phyloP scores from a whole-genome alignment of 2,113 vertebrate species.

The Propithecus coquereli region DNA sequence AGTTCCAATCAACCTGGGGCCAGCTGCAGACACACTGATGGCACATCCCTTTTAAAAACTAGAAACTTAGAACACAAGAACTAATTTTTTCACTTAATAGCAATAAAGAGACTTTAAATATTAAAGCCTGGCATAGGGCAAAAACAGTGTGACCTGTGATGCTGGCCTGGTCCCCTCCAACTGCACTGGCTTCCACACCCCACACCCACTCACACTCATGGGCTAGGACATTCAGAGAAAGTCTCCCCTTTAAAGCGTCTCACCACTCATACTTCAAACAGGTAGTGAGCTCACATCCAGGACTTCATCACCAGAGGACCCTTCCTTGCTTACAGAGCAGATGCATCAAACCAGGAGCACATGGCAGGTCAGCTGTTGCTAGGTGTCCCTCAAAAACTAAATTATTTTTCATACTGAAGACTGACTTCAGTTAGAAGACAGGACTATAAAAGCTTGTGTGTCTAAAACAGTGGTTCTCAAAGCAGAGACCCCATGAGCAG shows the following conservation, averaged over 20 bases:
- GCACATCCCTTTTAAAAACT: not conserved
- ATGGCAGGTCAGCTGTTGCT: not conserved
- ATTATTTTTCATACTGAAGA: not conserved
- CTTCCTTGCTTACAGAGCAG: not conserved
- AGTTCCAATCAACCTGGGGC: not conserved
- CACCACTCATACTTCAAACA: not conserved
- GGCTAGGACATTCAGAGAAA: not conserved
- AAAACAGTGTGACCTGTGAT: fast-evolving
- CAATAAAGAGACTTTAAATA: not conserved
- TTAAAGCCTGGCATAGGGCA: not conserved
- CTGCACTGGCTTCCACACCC: no score
- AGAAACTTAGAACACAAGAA: not conserved
- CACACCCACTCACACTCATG: not conserved
- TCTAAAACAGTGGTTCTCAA: not conserved
- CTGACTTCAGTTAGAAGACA: not conserved
- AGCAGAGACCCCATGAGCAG: not conserved
- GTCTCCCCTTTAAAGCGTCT: not conserved
- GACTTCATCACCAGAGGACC: not conserved
- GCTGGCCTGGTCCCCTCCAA: no score
- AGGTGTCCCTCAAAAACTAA: not conserved
- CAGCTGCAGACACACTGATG: fast-evolving
- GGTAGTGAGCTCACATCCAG: not conserved
- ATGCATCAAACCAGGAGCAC: not conserved
- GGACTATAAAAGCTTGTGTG: fast-evolving
- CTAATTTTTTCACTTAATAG: not conserved